Percentiles rank a stretch among this genome's conserved stretches.
phyloP scores from a whole-genome alignment of 2,113 vertebrate genomes.

The Platysternon megacephalum region DNA sequence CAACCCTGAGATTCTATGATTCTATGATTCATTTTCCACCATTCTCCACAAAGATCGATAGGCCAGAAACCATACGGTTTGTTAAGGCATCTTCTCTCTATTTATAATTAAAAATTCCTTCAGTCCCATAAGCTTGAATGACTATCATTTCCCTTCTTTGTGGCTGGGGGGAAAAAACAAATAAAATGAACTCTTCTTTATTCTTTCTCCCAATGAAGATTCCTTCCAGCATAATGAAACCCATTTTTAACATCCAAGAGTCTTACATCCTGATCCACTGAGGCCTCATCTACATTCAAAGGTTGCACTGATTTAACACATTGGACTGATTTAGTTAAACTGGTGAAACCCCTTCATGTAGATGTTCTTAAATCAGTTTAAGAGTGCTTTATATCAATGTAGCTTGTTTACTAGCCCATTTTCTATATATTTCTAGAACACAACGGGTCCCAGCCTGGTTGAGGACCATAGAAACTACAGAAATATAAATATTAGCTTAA shows the following conservation, averaged over 20 bases:
- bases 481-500: background rate
- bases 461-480: background rate
- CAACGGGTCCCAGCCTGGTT: background rate
- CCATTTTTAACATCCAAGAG: background rate
- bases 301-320: background rate
- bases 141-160: conserved; percentile 26
- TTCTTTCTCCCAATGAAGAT: background rate
- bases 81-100: conserved; percentile 46
- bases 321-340: background rate
- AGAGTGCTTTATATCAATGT: background rate
- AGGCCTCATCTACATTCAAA: background rate
- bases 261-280: background rate
- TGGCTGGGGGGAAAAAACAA: background rate
- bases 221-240: background rate
- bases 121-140: conserved; percentile 27
- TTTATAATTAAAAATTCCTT: conserved; percentile 41
- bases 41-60: conserved; percentile 54
- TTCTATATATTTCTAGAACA: background rate
- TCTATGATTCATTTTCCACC: conserved; percentile 47
- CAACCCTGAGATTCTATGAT: no score
- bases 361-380: background rate
- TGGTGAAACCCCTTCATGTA: background rate
- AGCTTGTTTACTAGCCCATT: background rate
- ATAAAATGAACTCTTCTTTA: background rate
- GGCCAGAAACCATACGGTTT: conserved; percentile 28